Percentiles rank a stretch among this genome's conserved stretches.
phyloP scores from a whole-genome alignment of 2,797 vertebrate species.

The Bovichtus diacanthus region DNA sequence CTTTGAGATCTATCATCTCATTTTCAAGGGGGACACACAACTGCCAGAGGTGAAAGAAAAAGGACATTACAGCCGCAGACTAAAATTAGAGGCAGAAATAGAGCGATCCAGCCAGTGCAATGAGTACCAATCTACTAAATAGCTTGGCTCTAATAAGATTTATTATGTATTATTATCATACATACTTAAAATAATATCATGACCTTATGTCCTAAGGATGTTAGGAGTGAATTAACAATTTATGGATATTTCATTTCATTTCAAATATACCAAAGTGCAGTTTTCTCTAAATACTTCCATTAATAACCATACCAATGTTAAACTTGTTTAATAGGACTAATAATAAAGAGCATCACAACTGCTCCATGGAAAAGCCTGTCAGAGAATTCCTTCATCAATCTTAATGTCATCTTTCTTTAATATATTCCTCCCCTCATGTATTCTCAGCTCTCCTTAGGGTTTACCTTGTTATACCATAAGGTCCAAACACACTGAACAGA shows the following conservation, averaged over 20 bases:
- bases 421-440: conserved; percentile 21
- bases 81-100: conserved; percentile 61
- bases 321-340: not conserved
- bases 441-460: conserved; percentile 13
- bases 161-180: conserved; percentile 50
- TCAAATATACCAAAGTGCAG: not conserved
- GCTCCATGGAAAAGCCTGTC: not conserved
- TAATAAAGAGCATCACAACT: not conserved
- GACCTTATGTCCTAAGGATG: conserved; percentile 7
- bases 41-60: conserved; percentile 60
- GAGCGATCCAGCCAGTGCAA: conserved; percentile 21
- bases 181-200: conserved; percentile 8
- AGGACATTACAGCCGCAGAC: conserved; percentile 48
- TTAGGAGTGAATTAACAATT: not conserved
- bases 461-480: conserved; percentile 29
- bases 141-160: conserved; percentile 37
- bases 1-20: conserved; percentile 60
- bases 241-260: conserved; percentile 27
- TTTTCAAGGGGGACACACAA: conserved; percentile 40
- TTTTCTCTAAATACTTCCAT: conserved; percentile 23
- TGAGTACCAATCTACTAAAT: conserved; percentile 40
- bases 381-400: conserved; percentile 12
- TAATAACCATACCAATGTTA: not conserved
- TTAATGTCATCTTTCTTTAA: conserved; percentile 31
- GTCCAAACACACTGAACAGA: conserved; percentile 33